These are phyloP conservation scores for Limnephilus lunatus DNA, from an alignment of 2,888 invertebrate genomes.

Conservation along the genomic window DNA sequence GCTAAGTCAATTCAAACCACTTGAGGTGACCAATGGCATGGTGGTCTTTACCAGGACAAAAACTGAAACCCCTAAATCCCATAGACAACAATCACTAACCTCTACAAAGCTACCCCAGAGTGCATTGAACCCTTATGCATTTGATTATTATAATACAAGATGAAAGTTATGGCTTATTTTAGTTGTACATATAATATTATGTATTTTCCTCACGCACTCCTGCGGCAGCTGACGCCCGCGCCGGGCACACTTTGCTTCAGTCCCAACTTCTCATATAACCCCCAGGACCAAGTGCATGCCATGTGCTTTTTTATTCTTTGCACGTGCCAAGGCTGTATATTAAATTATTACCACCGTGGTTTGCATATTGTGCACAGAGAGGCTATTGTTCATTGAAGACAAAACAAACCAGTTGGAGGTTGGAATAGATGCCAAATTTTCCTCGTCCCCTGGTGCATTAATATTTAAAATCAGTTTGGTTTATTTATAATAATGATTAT, in stretches of 20 bases:
- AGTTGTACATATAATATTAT: background rate
- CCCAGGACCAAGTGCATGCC: background rate
- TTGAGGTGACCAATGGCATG: too few species aligned
- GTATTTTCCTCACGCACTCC: background rate
- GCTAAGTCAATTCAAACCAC: too few species aligned
- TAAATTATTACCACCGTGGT: background rate
- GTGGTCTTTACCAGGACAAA: too few species aligned
- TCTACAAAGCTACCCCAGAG: background rate
- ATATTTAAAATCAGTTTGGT: too few species aligned
- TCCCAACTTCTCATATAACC: background rate
- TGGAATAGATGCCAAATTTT: background rate
- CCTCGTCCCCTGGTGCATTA: background rate
- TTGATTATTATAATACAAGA: background rate
- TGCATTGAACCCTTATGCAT: background rate
- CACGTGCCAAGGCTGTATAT: conserved; percentile 2
- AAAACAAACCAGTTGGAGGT: background rate
- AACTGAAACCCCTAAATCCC: background rate
- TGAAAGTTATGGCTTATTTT: background rate
- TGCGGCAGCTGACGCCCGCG: background rate
- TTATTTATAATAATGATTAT: too few species aligned
- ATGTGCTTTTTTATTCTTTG: background rate
- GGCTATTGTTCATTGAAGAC: background rate
- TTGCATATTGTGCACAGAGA: background rate
- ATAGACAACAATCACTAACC: background rate
- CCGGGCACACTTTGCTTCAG: background rate